Base-by-base conservation (phyloP, 2,113 vertebrate species). In the Stomatorhinus ivindoensis region DNA sequence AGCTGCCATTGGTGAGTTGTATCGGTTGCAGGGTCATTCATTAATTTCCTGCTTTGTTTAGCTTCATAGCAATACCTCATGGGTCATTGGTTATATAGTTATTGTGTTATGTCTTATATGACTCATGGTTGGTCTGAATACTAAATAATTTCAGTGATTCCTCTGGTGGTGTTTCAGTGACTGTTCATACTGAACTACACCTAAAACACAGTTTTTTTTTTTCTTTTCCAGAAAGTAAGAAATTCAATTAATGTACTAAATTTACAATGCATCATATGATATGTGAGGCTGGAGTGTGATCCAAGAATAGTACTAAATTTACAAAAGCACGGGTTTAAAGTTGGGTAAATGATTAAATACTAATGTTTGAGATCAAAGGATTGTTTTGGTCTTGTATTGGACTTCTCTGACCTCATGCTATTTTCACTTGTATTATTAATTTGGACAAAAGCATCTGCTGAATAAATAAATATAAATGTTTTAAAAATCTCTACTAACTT, bases 1-100 rank as follows among this genome's bases (percentile, higher is more conserved):
- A 96, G 98, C 98, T 92, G 98, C 98, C 61, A 96, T 99, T 92
- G 98, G 98, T 98, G 92, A 95, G 97, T 47, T 47, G 39, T 24
- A 21, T 84, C 7, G 8, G 15, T 84, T 84, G 3, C 11, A 17
- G 42, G 39, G 13, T 84, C 19, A 44, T 84, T 44, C 21, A 47
- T 24, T 84, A 46, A 10, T 47, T 47, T 84, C 39, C 21, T n/a
- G 39, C 6, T 47, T 84, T 84, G 39, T 47, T 82, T 82, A 24
- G 39, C 11, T 35, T 73, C 9, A 11, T 69, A 69, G 61, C 73
- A 80, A 17, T 80, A 42, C 5, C 5, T 0, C 0, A 4, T 80
- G 35, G 35, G 31, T 39, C 31, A 42, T 42, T 39, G 69, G 3
- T 17, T 39, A 76, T 76, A 17, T 17, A 76, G 31, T 39, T 35